Percentiles rank a stretch among this genome's conserved stretches.
Conservation (phyloP, 2,797 vertebrate genomes). For the Chelmon rostratus region DNA sequence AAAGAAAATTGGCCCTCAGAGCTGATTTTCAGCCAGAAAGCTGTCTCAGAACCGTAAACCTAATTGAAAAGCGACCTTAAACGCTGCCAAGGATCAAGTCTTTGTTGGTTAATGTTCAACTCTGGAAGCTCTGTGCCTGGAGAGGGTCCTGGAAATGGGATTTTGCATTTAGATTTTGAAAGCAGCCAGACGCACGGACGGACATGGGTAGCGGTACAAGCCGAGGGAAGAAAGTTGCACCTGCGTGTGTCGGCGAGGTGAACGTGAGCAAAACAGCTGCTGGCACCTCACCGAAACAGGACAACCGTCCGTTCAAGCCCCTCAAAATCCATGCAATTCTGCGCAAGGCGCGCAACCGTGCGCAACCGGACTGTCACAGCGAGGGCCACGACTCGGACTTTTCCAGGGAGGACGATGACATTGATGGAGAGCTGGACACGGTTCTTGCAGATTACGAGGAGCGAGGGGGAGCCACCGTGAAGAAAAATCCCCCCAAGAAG, state of each 20-base stretch:
- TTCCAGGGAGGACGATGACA: conserved; percentile 74
- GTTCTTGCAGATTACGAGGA: conserved; percentile 60
- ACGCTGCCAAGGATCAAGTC: conserved; percentile 22
- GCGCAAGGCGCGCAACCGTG: conserved; percentile 62
- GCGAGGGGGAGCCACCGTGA: not conserved
- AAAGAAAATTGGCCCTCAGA: not conserved
- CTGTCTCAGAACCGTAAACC: conserved; percentile 6
- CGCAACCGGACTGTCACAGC: conserved; percentile 69
- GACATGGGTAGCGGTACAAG: conserved; percentile 84
- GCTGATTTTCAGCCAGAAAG: conserved; percentile 3
- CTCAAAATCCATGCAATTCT: conserved; percentile 46
- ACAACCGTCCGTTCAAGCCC: conserved; percentile 51
- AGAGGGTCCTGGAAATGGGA: conserved; percentile 46
- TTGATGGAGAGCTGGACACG: conserved; percentile 65
- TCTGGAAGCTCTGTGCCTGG: not conserved
- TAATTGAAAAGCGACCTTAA: conserved; percentile 45
- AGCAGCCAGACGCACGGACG: not conserved
- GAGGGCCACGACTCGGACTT: conserved; percentile 73
- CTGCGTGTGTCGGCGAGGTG: conserved; percentile 71
- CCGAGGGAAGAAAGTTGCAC: conserved; percentile 84
- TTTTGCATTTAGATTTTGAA: conserved; percentile 8
- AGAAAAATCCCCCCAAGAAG: conserved; percentile 59
- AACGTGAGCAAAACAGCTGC: conserved; percentile 37
- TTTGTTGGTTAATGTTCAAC: conserved; percentile 55
- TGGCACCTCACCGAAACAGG: conserved; percentile 45